These are phyloP conservation scores for Galeopterus variegatus DNA, from an alignment of 2,113 vertebrate species.

Conservation along the genomic window DNA sequence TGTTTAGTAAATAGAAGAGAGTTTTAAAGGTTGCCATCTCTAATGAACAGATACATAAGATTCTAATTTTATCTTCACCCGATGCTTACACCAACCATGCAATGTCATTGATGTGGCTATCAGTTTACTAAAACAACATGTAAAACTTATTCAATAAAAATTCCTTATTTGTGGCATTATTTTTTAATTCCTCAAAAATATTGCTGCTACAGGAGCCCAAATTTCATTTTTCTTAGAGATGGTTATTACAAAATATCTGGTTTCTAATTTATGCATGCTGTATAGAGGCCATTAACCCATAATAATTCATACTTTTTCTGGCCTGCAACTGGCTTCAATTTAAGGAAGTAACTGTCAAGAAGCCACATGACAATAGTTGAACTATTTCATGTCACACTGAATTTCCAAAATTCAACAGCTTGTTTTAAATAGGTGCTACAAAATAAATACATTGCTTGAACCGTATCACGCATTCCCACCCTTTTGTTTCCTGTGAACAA, in stretches of 20 bases:
- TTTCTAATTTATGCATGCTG: conserved; percentile 9
- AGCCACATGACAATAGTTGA: background rate
- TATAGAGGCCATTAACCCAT: background rate
- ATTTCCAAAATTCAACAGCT: conserved; percentile 50
- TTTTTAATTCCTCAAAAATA: conserved; percentile 33
- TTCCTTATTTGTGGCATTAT: background rate
- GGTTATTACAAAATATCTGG: conserved; percentile 2
- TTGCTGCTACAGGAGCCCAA: background rate
- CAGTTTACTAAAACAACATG: conserved; percentile 9
- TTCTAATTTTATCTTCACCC: conserved; percentile 54
- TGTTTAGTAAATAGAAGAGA: background rate
- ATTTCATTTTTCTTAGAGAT: conserved; percentile 32
- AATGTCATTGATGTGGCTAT: background rate
- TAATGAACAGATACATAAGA: background rate
- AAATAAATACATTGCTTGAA: background rate
- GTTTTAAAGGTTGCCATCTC: background rate
- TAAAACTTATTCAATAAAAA: background rate
- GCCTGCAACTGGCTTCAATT: background rate
- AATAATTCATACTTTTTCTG: background rate
- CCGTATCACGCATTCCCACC: background rate
- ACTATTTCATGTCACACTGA: background rate
- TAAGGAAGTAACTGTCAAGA: conserved; percentile 44
- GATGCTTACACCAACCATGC: conserved; percentile 4
- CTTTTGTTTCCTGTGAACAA: background rate
- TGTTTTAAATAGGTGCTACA: conserved; percentile 1